Percentiles rank a stretch among this genome's conserved stretches.
Conservation (phyloP, 2,888 invertebrate species). For the Cepaea hortensis region DNA sequence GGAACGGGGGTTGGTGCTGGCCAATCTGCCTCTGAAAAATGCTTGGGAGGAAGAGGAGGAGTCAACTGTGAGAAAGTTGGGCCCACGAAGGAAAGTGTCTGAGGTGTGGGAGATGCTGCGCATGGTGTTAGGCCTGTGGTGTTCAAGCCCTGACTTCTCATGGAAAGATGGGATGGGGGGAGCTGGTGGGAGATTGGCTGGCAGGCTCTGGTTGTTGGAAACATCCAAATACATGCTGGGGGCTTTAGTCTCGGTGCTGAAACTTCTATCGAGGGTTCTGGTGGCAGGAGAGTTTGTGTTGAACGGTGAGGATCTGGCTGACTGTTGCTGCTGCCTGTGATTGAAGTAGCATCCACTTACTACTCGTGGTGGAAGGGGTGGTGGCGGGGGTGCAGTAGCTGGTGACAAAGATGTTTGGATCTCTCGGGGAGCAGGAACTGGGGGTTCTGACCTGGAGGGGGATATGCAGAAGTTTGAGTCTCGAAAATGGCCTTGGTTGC, state of each 20-base stretch:
- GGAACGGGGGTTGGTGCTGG: constrained; percentile 23
- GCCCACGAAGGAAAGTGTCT: too few species aligned
- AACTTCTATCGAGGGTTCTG: constrained; percentile 16
- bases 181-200: constrained; percentile 47
- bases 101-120: constrained; percentile 43
- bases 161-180: constrained; percentile 47
- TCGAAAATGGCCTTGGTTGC: constrained; percentile 11
- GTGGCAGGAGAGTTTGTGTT: neutral
- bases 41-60: neutral
- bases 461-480: constrained; percentile 32
- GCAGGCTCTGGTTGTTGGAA: constrained; percentile 42
- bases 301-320: neutral
- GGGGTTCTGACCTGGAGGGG: neutral
- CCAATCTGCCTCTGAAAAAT: constrained; percentile 22
- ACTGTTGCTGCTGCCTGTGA: neutral
- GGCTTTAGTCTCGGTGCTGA: neutral
- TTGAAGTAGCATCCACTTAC: constrained; percentile 44
- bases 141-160: constrained; percentile 37
- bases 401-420: constrained; percentile 14
- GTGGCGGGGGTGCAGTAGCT: constrained; percentile 41
- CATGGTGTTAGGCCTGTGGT: constrained; percentile 11
- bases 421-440: constrained; percentile 29
- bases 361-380: constrained; percentile 55
- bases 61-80: constrained; percentile 11
- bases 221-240: neutral